Percentiles rank a stretch among this genome's conserved stretches.
Conservation (phyloP, 2,797 vertebrate genomes). For the Bradypodion ventrale region DNA sequence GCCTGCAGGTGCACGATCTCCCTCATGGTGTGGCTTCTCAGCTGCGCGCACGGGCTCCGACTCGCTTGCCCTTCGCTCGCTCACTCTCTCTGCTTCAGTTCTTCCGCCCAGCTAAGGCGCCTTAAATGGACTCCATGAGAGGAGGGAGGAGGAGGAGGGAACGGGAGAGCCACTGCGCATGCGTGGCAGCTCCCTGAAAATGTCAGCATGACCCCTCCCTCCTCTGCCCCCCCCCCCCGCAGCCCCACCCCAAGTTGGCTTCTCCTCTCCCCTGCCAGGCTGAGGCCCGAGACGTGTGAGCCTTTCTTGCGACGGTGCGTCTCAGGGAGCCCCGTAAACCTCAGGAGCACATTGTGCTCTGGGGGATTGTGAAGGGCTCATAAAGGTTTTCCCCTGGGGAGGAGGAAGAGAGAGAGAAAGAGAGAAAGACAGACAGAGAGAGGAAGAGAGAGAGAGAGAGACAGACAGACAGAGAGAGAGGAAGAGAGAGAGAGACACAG, state of each 20-base stretch:
- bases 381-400: too few relatives aligned
- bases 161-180: slow-evolving; percentile 12
- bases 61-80: neutral
- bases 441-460: too few relatives aligned
- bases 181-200: neutral
- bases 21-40: slow-evolving; percentile 80
- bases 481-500: too few relatives aligned
- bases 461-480: too few relatives aligned
- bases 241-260: neutral
- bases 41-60: neutral
- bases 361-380: too few relatives aligned
- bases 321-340: too few relatives aligned
- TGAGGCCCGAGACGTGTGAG: too few relatives aligned
- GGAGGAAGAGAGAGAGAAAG: too few relatives aligned
- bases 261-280: too few relatives aligned
- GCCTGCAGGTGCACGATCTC: slow-evolving; percentile 91
- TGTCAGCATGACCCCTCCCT: neutral
- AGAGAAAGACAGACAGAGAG: too few relatives aligned
- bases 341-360: too few relatives aligned
- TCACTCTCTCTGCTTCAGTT: neutral
- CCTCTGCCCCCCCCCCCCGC: fast-evolving
- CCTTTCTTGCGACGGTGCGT: too few relatives aligned
- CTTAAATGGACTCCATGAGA: slow-evolving; percentile 18
- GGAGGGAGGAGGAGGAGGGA: neutral
- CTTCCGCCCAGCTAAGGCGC: neutral